Evolutionary conservation across 2,888 invertebrate species (phyloP), one percentile per base, ranked within the genome.

Genomic region (Microctonus hyperodae): DNA sequence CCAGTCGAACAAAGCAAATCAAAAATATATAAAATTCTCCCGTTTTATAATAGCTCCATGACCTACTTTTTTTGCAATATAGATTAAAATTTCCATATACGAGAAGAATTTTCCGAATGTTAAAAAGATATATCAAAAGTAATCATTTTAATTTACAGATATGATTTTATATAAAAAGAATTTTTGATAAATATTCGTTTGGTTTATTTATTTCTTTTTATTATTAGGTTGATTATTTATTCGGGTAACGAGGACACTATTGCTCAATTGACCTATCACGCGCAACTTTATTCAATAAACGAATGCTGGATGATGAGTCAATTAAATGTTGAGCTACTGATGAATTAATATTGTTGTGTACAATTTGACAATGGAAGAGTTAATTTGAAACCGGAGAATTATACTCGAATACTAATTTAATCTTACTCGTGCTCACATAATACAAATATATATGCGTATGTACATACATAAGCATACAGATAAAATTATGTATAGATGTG

Each of bases 261-360:
- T 13, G 28, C 11, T 25, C 50, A 64, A 57, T 64, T 64, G 56
- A 64, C 48, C 64, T 50, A 50, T 58, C 40, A 16, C 64, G 35
- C 48, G 50, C 20, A 56, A 48, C 50, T 31, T 31, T 33, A 50
- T 64, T 31, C 23, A 64, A 50, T 58, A 58, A 64, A 50, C 53
- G 44, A n/a, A 16, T 13, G 22, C 51, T 33, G 40, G 31, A 56
- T 31, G 64, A 64, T 50, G 55, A 37, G 31, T 50, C 60, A 64
- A 64, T 64, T 64, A 64, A 50, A 57, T 11, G 50, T 22, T 31
- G 28, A 44, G 44, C 20, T 37, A 28, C 20, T 56, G 56, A 64
- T 64, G 28, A 64, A 64, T 58, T 64, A 64, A 64, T 64, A 16
- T n/a, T 48, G 57, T 50, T 22, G 33, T 25, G 22, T 35, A 40